Conservation (phyloP, 2,113 vertebrate genomes). For the Picathartes gymnocephalus region DNA sequence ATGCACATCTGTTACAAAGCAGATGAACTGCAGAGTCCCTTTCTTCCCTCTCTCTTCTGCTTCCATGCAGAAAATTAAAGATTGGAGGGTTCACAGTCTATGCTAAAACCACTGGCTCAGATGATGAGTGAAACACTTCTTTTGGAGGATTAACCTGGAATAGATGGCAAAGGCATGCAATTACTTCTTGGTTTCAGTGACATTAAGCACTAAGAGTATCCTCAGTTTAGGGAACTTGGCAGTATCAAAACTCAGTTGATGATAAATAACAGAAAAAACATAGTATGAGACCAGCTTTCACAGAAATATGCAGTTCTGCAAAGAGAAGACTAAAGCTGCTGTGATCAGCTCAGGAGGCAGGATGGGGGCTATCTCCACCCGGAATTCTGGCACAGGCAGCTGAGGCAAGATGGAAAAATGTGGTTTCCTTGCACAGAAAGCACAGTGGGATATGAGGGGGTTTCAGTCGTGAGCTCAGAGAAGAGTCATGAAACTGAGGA, state of each 20-base stretch:
- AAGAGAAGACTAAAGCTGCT: not conserved
- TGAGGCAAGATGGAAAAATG: too few relatives aligned
- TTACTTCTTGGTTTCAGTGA: not conserved
- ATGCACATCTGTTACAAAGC: not conserved
- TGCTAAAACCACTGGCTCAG: slow-evolving; percentile 19
- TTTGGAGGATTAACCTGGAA: slow-evolving; percentile 26
- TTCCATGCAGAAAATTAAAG: slow-evolving; percentile 61
- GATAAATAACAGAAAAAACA: not conserved
- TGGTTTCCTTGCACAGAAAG: not conserved
- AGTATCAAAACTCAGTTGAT: not conserved
- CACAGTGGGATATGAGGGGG: not conserved
- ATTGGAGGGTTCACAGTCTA: not conserved
- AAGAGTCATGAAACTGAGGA: not conserved
- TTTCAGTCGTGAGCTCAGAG: not conserved
- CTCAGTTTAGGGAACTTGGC: not conserved
- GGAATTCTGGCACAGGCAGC: not conserved
- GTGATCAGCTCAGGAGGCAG: not conserved
- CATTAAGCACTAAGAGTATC: not conserved
- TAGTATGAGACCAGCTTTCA: not conserved
- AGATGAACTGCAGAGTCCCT: not conserved
- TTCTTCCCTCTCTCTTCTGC: slow-evolving; percentile 22
- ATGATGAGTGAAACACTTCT: slow-evolving; percentile 32
- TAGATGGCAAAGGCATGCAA: slow-evolving; percentile 5
- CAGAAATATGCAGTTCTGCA: not conserved
- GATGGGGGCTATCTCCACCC: not conserved